Conservation (phyloP, 35 echinoderm and acorn worm genomes). For the Lytechinus pictus region DNA sequence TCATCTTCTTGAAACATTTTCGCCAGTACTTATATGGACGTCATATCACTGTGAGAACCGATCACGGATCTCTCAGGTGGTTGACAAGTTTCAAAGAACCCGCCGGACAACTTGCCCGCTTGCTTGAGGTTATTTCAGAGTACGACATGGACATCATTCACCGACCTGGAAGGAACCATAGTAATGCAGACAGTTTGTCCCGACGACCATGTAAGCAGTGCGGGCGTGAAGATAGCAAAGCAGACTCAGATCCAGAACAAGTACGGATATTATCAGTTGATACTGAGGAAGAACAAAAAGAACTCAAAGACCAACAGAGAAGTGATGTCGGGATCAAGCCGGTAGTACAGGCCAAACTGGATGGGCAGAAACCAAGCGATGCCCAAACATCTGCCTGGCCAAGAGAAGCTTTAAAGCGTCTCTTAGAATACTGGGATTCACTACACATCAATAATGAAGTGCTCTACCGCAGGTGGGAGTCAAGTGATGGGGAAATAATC, state of each 20-base stretch:
- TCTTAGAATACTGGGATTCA: too few relatives aligned
- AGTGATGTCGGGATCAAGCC: too few relatives aligned
- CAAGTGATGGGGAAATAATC: too few relatives aligned
- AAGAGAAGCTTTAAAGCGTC: too few relatives aligned
- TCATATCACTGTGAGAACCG: constrained; percentile 23
- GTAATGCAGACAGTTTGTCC: not conserved
- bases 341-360: too few relatives aligned
- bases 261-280: not conserved
- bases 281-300: not conserved
- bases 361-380: too few relatives aligned
- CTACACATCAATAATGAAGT: too few relatives aligned
- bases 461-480: too few relatives aligned
- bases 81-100: constrained; percentile 39
- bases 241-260: not conserved
- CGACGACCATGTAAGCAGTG: constrained; percentile 33
- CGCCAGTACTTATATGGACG: not conserved
- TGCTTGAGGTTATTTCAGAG: constrained; percentile 17
- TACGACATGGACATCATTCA: constrained; percentile 30
- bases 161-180: not conserved
- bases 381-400: too few relatives aligned
- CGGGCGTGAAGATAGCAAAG: not conserved
- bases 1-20: not conserved
- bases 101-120: not conserved
- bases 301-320: too few relatives aligned
- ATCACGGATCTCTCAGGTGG: constrained; percentile 16